phyloP scores from a whole-genome alignment of 2,888 invertebrate genomes.

The Pseudolycoriella hygida region DNA sequence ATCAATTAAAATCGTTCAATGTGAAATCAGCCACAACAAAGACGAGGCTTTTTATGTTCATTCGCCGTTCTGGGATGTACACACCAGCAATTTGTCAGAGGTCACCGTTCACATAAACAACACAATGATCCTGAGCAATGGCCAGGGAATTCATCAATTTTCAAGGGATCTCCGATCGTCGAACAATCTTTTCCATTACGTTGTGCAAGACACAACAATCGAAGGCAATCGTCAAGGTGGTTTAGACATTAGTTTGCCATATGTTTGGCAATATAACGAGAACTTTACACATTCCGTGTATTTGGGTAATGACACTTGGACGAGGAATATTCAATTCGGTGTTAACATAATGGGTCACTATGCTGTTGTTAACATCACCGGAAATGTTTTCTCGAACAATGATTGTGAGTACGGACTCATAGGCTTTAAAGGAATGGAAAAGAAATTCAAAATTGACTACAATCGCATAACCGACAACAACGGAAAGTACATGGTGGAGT shows the following conservation, averaged over 20 bases:
- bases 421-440: slow-evolving; percentile 87
- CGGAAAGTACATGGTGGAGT: slow-evolving; percentile 71
- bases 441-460: slow-evolving; percentile 65
- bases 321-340: slow-evolving; percentile 68
- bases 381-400: slow-evolving; percentile 73
- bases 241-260: slow-evolving; percentile 75
- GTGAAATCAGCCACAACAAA: slow-evolving; percentile 62
- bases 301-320: slow-evolving; percentile 75
- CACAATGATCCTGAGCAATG: slow-evolving; percentile 72
- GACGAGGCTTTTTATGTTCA: slow-evolving; percentile 67
- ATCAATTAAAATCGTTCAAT: slow-evolving; percentile 59
- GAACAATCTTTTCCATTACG: slow-evolving; percentile 94
- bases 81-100: slow-evolving; percentile 73
- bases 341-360: slow-evolving; percentile 86
- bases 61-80: slow-evolving; percentile 74
- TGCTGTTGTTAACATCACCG: slow-evolving; percentile 70
- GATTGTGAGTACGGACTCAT: slow-evolving; percentile 64
- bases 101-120: slow-evolving; percentile 78
- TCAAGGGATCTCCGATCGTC: slow-evolving; percentile 87
- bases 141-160: slow-evolving; percentile 71
- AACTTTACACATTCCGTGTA: slow-evolving; percentile 84
- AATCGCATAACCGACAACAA: slow-evolving; percentile 67
- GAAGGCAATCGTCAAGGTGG: slow-evolving; percentile 76
- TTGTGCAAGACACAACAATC: slow-evolving; percentile 69
- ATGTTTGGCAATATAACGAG: slow-evolving; percentile 90